Evolutionary conservation across 2,797 vertebrate species (phyloP), one percentile per base, ranked within the genome.

Genomic region (Megaceryle alcyon): DNA sequence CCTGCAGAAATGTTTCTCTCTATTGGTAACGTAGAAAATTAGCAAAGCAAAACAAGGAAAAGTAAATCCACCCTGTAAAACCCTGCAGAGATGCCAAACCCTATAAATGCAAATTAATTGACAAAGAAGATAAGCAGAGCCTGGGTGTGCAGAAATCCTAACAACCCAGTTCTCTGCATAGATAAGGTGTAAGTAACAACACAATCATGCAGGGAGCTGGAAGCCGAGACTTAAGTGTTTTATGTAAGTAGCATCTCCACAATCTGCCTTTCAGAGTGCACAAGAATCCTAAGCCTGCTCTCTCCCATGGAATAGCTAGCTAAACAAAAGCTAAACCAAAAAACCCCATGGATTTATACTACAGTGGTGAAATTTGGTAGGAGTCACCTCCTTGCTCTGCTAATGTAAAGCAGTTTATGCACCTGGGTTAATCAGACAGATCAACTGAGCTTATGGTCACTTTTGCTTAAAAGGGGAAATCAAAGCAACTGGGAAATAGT

Each of bases 41-140:
- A 92, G 76, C 75, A 59, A 73, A 88, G 53, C 59, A 75, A 86
- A 57, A 79, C 10, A 29, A 65, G 7, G 28, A 9, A 39, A 37
- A 57, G 60, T 37, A 82, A 48, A 48, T 26, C 7, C 21, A 53
- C 23, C 33, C 90, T 57, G 28, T 82, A 79, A 95, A 82, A 80
- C 33, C 68, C 60, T 5, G 2, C 41, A 81, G 75, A 87, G 64
- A 57, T 53, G 70, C 46, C 18, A 91, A 83, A 57, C 81, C 66
- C 90, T 73, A 78, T 21, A 59, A 90, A 93, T 90, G 92, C 60
- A 93, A 97, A 97, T 94, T 95, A 95, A 94, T 41, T 54, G 77
- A 94, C 68, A 54, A 71, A 93, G 88, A 90, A 57, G 69, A 83
- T 88, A 64, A 84, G 91, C 54, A 85, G 78, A 70, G 23, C 56